phyloP scores from a whole-genome alignment of 2,113 vertebrate species.

The Syngnathus floridae region DNA sequence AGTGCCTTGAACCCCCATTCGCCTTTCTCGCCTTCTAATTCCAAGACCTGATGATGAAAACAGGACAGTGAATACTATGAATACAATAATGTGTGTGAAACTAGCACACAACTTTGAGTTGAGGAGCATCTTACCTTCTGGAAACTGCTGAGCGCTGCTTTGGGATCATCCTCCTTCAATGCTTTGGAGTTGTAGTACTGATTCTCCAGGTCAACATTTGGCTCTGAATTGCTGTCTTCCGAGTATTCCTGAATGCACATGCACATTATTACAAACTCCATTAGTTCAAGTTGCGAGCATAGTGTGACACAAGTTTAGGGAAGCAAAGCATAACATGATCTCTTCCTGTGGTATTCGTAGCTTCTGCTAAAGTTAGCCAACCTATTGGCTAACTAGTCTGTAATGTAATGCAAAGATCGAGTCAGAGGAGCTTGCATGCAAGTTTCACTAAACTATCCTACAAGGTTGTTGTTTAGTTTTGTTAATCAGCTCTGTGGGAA shows the following conservation, averaged over 20 bases:
- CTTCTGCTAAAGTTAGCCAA: constrained; percentile 39
- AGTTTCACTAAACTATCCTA: neutral
- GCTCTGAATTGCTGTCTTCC: constrained; percentile 98
- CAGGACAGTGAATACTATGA: neutral
- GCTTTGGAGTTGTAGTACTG: constrained; percentile 99
- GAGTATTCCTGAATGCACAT: constrained; percentile 84
- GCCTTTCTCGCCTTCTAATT: constrained; percentile 97
- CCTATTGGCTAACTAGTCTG: constrained; percentile 17
- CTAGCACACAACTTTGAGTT: neutral
- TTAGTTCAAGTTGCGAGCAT: neutral
- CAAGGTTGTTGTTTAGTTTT: neutral
- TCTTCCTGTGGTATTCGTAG: constrained; percentile 3
- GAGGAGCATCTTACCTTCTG: constrained; percentile 81
- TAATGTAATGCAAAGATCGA: neutral
- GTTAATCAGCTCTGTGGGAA: neutral
- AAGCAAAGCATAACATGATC: neutral
- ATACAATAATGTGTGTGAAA: neutral
- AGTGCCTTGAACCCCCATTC: constrained; percentile 99
- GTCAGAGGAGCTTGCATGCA: neutral
- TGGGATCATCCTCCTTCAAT: constrained; percentile 97
- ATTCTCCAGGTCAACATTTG: constrained; percentile 98
- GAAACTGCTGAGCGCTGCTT: constrained; percentile 96
- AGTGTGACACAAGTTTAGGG: neutral
- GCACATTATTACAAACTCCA: neutral
- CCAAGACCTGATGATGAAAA: constrained; percentile 79